Evolutionary conservation across 2,113 vertebrate genomes (phyloP).

Genomic region (Pluvianellus socialis): DNA sequence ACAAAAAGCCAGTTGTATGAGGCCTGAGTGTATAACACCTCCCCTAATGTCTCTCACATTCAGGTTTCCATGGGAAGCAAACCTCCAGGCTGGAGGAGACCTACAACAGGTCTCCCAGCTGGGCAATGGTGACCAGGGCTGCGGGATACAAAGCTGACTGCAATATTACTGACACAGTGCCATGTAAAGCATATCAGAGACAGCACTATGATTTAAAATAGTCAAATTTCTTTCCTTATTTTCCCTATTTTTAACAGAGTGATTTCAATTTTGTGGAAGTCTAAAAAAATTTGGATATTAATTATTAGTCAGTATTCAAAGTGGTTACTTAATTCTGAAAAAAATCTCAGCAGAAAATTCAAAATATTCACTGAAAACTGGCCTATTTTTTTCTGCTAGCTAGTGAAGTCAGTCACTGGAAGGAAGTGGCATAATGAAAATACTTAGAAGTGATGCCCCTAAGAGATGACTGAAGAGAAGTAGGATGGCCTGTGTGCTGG

Average conservation of each 20-base stretch:
- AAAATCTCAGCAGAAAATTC: background rate
- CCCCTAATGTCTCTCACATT: background rate
- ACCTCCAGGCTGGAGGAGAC: background rate
- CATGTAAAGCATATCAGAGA: background rate
- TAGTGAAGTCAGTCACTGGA: background rate
- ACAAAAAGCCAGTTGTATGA: background rate
- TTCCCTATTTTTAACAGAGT: background rate
- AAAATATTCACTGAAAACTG: background rate
- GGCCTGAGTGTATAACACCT: background rate
- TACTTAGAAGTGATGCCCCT: background rate
- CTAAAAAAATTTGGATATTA: background rate
- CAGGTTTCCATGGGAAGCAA: background rate
- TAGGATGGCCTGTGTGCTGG: background rate
- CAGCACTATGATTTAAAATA: background rate
- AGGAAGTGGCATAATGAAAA: background rate
- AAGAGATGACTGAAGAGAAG: background rate
- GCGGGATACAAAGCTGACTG: background rate
- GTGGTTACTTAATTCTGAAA: background rate
- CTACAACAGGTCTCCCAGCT: accelerated
- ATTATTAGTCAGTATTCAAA: background rate
- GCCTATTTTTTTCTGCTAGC: background rate
- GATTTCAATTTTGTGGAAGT: background rate
- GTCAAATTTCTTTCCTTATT: background rate
- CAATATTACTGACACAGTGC: background rate
- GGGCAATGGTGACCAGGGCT: background rate